Evolutionary conservation across 2,797 vertebrate genomes (phyloP), one percentile per base, ranked within the genome.

Genomic region (Pagetopsis macropterus): DNA sequence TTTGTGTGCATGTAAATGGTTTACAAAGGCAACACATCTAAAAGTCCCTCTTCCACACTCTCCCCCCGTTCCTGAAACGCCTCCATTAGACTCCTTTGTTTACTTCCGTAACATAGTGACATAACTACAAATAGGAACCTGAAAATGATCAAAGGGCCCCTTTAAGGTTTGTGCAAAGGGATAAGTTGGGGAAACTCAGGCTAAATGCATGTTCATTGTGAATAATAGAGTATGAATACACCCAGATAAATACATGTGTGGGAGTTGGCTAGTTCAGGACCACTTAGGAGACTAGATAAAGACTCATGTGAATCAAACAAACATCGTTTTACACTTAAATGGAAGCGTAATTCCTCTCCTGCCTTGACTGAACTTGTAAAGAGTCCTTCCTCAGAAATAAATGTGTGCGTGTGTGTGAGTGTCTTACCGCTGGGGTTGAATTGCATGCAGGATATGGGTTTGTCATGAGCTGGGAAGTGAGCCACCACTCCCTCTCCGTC

Each of bases 381-480:
- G 19, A 79, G 19, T 71, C 50, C 15, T 44, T 73, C 66, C 63
- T 62, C 46, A 61, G 73, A 69, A 79, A 23, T 19, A 50, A 62
- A 72, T 71, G 60, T 10, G 65, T 75, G 67, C 69, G 72, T 54
- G 82, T 51, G 65, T 72, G 55, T 70, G 75, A 15, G 84, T 83
- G 76, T 71, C 95, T 96, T 94, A 99, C 98, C 98, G 60, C 97
- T 99, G 17, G 96, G 96, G 90, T 98, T 99, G 84, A 99, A 99
- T 79, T 97, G 96, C 97, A 99, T 99, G 91, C 97, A 99, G 94
- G 97, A 99, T 85, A 99, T 98, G 58, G 98, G 98, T 86, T 99
- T 99, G 92, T 99, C 98, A 17, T 99, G 98, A 16, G 98, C 98
- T 81, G 97, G 97, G 91, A 99, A 99, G 94, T 99, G 98, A 77